phyloP scores from a whole-genome alignment of 53 echinoderm and acorn worm species.

The Crossaster papposus region DNA sequence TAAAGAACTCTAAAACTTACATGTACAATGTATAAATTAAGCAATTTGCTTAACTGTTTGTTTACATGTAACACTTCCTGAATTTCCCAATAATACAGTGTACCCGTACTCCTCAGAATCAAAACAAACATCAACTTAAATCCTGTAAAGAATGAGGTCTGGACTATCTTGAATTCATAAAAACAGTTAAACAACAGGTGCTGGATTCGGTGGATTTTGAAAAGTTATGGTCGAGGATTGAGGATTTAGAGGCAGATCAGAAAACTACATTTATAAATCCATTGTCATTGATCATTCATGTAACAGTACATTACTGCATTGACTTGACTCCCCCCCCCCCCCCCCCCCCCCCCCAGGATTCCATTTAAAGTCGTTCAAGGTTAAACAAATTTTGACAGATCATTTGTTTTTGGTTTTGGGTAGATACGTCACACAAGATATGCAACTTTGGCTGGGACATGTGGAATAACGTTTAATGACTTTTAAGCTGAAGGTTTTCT shows the following conservation, averaged over 20 bases:
- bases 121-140: too few relatives aligned
- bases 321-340: neutral
- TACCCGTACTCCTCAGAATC: too few relatives aligned
- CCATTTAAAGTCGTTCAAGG: neutral
- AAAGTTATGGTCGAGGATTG: neutral
- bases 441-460: neutral
- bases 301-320: neutral
- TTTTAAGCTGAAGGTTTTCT: neutral
- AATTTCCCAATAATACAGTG: too few relatives aligned
- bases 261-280: neutral
- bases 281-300: neutral
- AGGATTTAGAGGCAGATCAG: neutral
- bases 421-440: neutral
- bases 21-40: too few relatives aligned
- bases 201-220: neutral
- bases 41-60: too few relatives aligned
- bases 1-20: too few relatives aligned
- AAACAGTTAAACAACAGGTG: neutral
- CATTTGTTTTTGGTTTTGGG: neutral
- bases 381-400: constrained; percentile 11
- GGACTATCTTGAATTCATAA: neutral
- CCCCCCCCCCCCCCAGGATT: neutral
- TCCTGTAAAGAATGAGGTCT: too few relatives aligned
- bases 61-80: too few relatives aligned
- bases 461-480: neutral